These are phyloP conservation scores for Turnix velox DNA, from an alignment of 2,113 vertebrate species.

Conservation along the genomic window DNA sequence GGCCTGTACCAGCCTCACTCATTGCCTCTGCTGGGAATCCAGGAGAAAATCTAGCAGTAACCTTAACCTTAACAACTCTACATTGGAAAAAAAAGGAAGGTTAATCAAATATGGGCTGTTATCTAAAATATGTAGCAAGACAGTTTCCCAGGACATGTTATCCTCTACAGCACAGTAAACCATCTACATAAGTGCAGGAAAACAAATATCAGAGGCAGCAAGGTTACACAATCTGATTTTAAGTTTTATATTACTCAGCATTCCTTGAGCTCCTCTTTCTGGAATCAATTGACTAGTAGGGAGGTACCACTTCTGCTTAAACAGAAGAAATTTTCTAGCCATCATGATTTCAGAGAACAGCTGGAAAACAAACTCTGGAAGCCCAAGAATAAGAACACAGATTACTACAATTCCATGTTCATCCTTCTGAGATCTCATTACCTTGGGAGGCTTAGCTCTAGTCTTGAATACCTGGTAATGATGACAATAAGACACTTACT, in stretches of 20 bases:
- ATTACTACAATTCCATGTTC: background rate
- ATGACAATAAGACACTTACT: background rate
- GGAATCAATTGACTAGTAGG: background rate
- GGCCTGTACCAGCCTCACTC: background rate
- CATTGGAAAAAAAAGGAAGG: background rate
- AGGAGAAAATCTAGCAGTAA: background rate
- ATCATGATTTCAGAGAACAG: background rate
- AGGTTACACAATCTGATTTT: background rate
- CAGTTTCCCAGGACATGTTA: background rate
- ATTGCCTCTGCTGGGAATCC: background rate
- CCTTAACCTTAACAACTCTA: background rate
- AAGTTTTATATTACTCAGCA: background rate
- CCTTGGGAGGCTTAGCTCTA: background rate
- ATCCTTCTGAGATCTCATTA: background rate
- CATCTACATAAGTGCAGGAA: background rate
- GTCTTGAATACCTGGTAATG: background rate
- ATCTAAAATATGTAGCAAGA: background rate
- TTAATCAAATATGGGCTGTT: background rate
- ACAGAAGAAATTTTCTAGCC: background rate
- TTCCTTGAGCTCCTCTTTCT: background rate
- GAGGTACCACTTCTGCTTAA: background rate
- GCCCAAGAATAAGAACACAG: background rate
- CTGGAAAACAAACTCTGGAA: background rate
- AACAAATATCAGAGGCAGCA: background rate
- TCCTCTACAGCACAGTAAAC: background rate